Percentiles rank a stretch among this genome's conserved stretches.
Evolutionary conservation across 2,113 vertebrate species (phyloP).

Genomic region (Bolborhynchus lineola): DNA sequence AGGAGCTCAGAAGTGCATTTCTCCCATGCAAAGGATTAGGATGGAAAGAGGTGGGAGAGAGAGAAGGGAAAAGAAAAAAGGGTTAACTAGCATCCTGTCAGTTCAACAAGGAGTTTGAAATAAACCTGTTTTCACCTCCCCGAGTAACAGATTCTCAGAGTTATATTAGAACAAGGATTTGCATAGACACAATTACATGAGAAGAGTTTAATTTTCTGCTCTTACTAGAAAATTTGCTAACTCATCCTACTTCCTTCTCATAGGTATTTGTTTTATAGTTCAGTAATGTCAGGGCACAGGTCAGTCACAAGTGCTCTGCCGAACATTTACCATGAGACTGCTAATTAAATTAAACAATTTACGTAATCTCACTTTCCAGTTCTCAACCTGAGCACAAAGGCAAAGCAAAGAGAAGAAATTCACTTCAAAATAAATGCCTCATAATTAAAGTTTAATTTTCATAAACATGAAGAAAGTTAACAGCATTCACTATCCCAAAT

Average conservation of each 20-base stretch:
- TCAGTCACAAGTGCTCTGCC: conserved; percentile 50
- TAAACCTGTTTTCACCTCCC: not conserved
- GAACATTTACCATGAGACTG: conserved; percentile 54
- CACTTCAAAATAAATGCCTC: conserved; percentile 22
- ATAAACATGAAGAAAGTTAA: conserved; percentile 32
- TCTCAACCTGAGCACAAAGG: conserved; percentile 24
- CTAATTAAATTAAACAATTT: conserved; percentile 67
- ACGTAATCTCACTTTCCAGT: conserved; percentile 19
- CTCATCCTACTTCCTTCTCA: conserved; percentile 5
- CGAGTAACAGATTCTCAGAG: not conserved
- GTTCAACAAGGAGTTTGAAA: not conserved
- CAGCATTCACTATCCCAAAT: not conserved
- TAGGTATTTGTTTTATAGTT: conserved; percentile 50
- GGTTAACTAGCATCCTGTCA: not conserved
- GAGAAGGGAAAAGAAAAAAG: not conserved
- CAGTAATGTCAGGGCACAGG: conserved; percentile 62
- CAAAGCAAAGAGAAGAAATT: conserved; percentile 41
- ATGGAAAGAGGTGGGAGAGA: not conserved
- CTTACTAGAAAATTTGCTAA: conserved; percentile 13
- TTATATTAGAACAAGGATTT: not conserved
- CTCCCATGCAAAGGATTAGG: not conserved
- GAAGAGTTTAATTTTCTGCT: not conserved
- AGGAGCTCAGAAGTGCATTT: not conserved
- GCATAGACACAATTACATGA: not conserved
- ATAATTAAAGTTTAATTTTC: conserved; percentile 51